These are phyloP conservation scores for Neuroterus valhalla DNA, from an alignment of 1,140 invertebrate species.

Conservation along the genomic window DNA sequence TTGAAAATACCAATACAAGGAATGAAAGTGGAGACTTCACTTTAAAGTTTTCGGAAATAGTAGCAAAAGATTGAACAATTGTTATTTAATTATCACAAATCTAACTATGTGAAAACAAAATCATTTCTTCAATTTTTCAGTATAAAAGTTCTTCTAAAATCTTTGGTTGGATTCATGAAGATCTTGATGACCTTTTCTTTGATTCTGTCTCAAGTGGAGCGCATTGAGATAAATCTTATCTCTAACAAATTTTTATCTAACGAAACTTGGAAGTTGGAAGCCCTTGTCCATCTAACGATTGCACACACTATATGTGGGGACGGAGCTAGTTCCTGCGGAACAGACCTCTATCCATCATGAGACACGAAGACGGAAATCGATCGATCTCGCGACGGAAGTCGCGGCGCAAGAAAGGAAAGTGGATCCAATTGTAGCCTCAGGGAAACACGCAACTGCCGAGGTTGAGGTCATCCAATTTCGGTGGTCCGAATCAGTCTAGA, in stretches of 20 bases:
- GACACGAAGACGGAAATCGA: conserved; percentile 61
- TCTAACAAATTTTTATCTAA: neutral
- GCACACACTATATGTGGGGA: conserved; percentile 18
- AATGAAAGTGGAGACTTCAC: too few species aligned
- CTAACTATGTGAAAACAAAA: too few species aligned
- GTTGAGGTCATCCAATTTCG: conserved; percentile 31
- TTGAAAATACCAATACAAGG: too few species aligned
- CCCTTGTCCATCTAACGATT: conserved; percentile 2
- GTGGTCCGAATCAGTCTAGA: neutral
- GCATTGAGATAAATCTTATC: neutral
- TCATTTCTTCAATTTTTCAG: neutral
- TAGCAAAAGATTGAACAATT: too few species aligned
- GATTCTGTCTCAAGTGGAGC: neutral
- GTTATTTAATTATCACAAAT: too few species aligned
- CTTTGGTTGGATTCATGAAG: neutral
- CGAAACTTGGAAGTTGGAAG: neutral
- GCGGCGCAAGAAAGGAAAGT: conserved; percentile 53
- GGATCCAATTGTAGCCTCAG: conserved; percentile 56
- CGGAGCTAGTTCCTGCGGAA: conserved; percentile 52
- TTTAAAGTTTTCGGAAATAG: too few species aligned
- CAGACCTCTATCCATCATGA: conserved; percentile 57
- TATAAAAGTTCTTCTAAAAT: neutral
- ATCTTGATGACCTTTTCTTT: neutral
- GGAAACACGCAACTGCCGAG: conserved; percentile 48
- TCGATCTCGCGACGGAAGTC: conserved; percentile 60